These are phyloP conservation scores for Cephalophus harveyi DNA, from an alignment of 2,113 vertebrate genomes.

Conservation along the genomic window DNA sequence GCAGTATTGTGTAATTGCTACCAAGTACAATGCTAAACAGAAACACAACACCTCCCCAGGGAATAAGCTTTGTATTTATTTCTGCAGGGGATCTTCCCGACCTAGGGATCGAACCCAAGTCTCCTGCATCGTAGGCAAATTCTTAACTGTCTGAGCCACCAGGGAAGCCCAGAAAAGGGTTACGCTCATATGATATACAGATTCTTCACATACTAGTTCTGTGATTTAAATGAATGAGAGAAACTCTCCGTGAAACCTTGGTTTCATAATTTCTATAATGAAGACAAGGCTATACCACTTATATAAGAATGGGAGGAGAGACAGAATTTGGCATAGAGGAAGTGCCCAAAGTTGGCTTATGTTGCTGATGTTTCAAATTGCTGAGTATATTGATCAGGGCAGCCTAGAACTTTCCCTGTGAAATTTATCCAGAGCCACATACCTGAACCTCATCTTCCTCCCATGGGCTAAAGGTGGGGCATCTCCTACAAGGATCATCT, in stretches of 20 bases:
- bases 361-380: neutral
- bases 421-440: neutral
- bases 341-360: neutral
- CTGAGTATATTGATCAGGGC: neutral
- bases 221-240: neutral
- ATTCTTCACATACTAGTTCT: neutral
- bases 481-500: neutral
- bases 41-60: neutral
- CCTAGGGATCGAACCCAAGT: neutral
- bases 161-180: neutral
- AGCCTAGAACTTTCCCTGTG: neutral
- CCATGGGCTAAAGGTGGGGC: neutral
- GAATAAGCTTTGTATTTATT: neutral
- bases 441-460: neutral
- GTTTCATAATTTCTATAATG: neutral
- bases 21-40: neutral
- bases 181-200: neutral
- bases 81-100: neutral
- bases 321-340: neutral
- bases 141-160: neutral
- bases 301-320: neutral
- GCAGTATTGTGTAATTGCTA: neutral
- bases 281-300: neutral
- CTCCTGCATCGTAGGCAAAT: neutral
- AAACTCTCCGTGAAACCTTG: neutral